Evolutionary conservation across 2,888 invertebrate species (phyloP).

Genomic region (Caenorhabditis plicata): DNA sequence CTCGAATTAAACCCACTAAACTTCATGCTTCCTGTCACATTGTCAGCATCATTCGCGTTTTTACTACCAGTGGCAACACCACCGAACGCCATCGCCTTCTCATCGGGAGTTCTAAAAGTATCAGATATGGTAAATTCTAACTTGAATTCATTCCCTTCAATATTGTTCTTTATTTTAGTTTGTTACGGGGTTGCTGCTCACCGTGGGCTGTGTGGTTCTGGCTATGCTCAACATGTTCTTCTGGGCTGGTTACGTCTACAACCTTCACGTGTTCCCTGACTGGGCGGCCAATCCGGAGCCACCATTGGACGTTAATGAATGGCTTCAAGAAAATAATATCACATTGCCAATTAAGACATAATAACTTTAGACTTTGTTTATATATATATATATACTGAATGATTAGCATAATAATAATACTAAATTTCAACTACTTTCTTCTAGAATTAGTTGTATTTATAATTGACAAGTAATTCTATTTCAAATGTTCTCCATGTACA

Average conservation of each 20-base stretch:
- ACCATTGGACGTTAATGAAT: constrained; percentile 21
- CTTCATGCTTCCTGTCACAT: constrained; percentile 66
- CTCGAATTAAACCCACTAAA: constrained; percentile 65
- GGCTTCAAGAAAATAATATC: constrained; percentile 17
- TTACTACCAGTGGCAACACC: constrained; percentile 81
- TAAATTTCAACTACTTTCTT: too few species aligned
- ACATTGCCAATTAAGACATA: constrained; percentile 8
- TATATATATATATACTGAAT: background rate
- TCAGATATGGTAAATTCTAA: constrained; percentile 41
- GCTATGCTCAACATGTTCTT: constrained; percentile 36
- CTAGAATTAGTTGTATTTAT: too few species aligned
- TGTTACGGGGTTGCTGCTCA: constrained; percentile 38
- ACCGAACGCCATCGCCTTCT: constrained; percentile 77
- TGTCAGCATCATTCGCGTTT: constrained; percentile 67
- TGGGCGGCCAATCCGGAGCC: constrained; percentile 35
- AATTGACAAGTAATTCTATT: too few species aligned
- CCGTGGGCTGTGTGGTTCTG: constrained; percentile 36
- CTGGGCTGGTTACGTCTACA: constrained; percentile 41
- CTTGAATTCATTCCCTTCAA: background rate
- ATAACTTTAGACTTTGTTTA: background rate
- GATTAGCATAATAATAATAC: too few species aligned
- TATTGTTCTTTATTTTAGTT: constrained; percentile 19
- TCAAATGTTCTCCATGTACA: too few species aligned
- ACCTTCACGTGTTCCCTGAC: constrained; percentile 41
- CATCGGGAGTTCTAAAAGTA: constrained; percentile 44